Base-by-base conservation (phyloP, 2,888 invertebrate species). In the Hemaris fuciformis region DNA sequence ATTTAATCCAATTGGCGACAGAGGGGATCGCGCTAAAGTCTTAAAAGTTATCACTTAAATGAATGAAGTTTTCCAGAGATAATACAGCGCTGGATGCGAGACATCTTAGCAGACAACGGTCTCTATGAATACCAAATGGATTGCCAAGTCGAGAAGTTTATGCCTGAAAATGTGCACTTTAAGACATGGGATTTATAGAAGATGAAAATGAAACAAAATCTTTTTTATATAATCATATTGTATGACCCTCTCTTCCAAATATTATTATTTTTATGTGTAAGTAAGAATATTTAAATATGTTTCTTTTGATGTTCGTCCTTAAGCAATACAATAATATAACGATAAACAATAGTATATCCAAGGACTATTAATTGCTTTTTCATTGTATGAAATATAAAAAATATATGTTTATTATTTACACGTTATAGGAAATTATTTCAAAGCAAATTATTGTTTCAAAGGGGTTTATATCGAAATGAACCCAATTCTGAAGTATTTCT, bases 61-160 rank as follows among this genome's bases (percentile, higher is more conserved):
- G 18, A 53, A 31, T 53, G 53, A 53, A 53, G 53, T 53, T 53
- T 46, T 18, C 18, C 10, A 27, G 53, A 53, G 53, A 53, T 53
- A 53, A 53, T 53, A 18, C 53, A 15, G 31, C 27, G 53, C 31
- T 31, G 27, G 48, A 31, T 18, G 27, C 27, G 18, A 15, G 27
- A 27, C 53, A 53, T 27, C 53, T 31, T 20, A 31, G 27, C 18
- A 53, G 53, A 27, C 10, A 31, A 53, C 53, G 18, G 53, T 31
- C 53, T 27, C 53, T 53, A 53, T 53, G 53, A 53, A 53, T 53
- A 53, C 53, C 31, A 53, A 53, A 53, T 53, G 53, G 53, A 53
- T 31, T 31, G 53, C 53, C 31, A 53, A 53, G 53, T 27, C 53
- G 18, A 53, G 31, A 27, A 53, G 53, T 53, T 53, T 53, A 53